Evolutionary conservation across 2,888 invertebrate species (phyloP).

Genomic region (Drosophila mercatorum): DNA sequence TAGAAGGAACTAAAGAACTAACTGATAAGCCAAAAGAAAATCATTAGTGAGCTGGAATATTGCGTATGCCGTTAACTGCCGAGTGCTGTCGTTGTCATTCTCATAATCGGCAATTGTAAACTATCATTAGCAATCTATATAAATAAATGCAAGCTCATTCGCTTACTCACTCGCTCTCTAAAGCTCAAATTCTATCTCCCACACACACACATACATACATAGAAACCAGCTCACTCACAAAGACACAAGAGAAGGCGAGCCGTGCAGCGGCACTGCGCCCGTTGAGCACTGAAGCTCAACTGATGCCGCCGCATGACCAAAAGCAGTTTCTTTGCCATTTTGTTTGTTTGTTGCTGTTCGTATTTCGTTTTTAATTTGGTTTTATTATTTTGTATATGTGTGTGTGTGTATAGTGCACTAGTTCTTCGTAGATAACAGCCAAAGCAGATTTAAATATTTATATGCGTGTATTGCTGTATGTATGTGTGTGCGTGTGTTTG

Average conservation of each 20-base stretch:
- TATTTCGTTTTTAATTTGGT: constrained; percentile 71
- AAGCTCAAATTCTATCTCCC: constrained; percentile 34
- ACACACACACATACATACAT: background rate
- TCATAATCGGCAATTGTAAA: constrained; percentile 62
- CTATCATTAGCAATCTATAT: constrained; percentile 75
- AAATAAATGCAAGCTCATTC: constrained; percentile 69
- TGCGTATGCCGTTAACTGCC: constrained; percentile 24
- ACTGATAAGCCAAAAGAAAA: constrained; percentile 47
- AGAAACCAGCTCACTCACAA: background rate
- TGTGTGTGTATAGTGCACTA: constrained; percentile 21
- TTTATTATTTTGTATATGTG: background rate
- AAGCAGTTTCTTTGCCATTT: constrained; percentile 76
- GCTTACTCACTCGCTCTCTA: constrained; percentile 17
- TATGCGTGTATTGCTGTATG: constrained; percentile 1
- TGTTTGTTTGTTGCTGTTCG: constrained; percentile 66
- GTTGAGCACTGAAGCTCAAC: constrained; percentile 75
- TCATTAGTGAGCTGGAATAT: background rate
- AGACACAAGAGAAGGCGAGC: constrained; percentile 15
- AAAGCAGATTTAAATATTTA: constrained; percentile 48
- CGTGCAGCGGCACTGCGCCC: constrained; percentile 45
- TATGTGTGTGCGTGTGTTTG: constrained; percentile 1
- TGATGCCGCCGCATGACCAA: constrained; percentile 76
- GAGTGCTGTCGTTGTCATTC: constrained; percentile 39
- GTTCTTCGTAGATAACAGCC: constrained; percentile 57
- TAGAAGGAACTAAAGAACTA: constrained; percentile 5